A percentile compares a stretch with the other conserved stretches of the same genome.
phyloP scores from a whole-genome alignment of 2,797 vertebrate genomes.

The Discoglossus pictus region DNA sequence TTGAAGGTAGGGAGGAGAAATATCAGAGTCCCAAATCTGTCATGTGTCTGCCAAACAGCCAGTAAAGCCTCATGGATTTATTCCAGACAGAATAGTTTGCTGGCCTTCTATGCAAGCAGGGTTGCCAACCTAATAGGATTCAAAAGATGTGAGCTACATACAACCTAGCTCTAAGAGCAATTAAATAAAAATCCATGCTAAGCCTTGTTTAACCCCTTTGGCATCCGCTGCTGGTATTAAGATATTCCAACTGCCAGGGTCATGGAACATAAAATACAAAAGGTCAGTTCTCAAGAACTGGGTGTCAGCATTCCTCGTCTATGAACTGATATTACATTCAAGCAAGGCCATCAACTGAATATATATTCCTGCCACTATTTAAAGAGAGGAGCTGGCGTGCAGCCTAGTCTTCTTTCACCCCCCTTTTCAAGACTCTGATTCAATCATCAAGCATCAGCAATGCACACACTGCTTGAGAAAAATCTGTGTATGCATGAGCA shows the following conservation, averaged over 20 bases:
- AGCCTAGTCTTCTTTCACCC: too few relatives aligned
- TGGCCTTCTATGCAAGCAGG: slow-evolving; percentile 40
- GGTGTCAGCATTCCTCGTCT: slow-evolving; percentile 31
- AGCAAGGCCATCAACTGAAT: neutral
- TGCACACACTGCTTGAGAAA: too few relatives aligned
- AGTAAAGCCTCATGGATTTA: slow-evolving; percentile 51
- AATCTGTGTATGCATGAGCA: too few relatives aligned
- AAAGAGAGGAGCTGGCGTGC: neutral
- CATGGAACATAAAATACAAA: slow-evolving; percentile 40
- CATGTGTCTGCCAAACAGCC: slow-evolving; percentile 51
- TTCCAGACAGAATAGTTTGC: slow-evolving; percentile 49
- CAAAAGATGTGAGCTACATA: slow-evolving; percentile 48
- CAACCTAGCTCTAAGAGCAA: slow-evolving; percentile 49
- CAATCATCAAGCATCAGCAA: too few relatives aligned
- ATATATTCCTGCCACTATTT: slow-evolving; percentile 7
- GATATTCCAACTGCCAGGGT: slow-evolving; percentile 45
- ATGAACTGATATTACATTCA: slow-evolving; percentile 3
- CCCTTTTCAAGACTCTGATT: too few relatives aligned
- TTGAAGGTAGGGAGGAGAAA: slow-evolving; percentile 44
- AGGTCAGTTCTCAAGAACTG: slow-evolving; percentile 38
- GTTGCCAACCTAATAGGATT: slow-evolving; percentile 52
- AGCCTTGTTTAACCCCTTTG: slow-evolving; percentile 50
- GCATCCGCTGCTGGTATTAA: slow-evolving; percentile 39
- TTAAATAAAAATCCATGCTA: slow-evolving; percentile 51
- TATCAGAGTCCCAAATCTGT: slow-evolving; percentile 51